Base-by-base conservation (phyloP, 2,113 vertebrate species). In the Taxidea taxus region DNA sequence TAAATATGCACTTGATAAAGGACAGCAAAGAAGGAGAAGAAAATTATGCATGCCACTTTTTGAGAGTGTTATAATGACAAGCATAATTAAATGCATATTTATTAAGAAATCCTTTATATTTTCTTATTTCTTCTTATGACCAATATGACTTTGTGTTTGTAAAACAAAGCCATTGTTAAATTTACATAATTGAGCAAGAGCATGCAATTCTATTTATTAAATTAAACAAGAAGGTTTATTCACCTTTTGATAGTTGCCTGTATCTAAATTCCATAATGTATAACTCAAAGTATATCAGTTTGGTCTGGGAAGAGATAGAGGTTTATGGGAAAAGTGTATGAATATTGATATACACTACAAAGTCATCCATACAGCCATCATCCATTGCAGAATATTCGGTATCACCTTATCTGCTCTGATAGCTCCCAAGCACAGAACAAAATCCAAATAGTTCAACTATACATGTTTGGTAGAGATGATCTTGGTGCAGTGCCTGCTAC, bases 1-100 rank as follows among this genome's bases (percentile, higher is more conserved):
- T 91, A 97, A 97, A 87, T 88, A 86, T 91, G 37, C 60, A 66
- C 42, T 84, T 87, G 44, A 66, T 89, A 87, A 64, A 94, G 25
- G 31, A 90, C 21, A 97, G 15, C 6, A 82, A 96, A 84, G 23
- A 44, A 8, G 3, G 5, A 78, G 5, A 66, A 85, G 8, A 66
- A 94, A 74, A 60, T 44, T 82, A 82, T 92, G 39, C 15, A 86
- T 72, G 21, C 3, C 6, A 62, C 91, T 72, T 64, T 89, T 70
- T 68, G 7, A 60, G 27, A 75, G 4, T 87, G 9, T 54, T 95
- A 27, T n/a, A 96, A 97, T 7, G 15, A 85, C 25, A 91, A 70
- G 5, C 34, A 31, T 37, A 87, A 75, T 85, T 86, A 87, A 91
- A 7, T 91, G 31, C 1, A 72, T 16, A 81, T 95, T 92, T 87